Conservation (phyloP, 2,797 vertebrate species). For the Antrozous pallidus region DNA sequence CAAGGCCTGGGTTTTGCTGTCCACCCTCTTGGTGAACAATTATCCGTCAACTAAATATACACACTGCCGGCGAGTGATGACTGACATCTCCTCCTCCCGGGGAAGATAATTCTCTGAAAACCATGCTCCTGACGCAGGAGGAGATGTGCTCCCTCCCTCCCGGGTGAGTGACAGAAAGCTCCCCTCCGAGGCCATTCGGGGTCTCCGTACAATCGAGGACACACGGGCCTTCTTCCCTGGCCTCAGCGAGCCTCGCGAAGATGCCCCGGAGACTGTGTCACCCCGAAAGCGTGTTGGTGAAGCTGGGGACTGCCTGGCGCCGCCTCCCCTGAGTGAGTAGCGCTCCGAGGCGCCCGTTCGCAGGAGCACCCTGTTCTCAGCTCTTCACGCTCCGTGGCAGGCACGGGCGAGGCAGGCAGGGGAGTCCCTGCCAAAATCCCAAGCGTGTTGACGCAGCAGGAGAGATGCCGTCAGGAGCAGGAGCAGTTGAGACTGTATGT, state of each 20-base stretch:
- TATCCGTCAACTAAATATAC: neutral
- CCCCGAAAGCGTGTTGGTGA: conserved; percentile 56
- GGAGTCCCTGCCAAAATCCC: conserved; percentile 61
- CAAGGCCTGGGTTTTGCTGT: fast-evolving
- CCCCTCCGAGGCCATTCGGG: neutral
- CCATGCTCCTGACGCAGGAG: fast-evolving
- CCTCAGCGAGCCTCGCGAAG: conserved; percentile 1
- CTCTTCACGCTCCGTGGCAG: conserved; percentile 56
- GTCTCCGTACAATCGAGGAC: neutral
- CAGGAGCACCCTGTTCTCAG: conserved; percentile 70
- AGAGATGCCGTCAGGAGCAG: conserved; percentile 71
- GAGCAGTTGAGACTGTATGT: conserved; percentile 76
- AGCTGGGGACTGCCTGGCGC: conserved; percentile 58
- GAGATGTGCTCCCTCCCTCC: neutral
- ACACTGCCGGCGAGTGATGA: neutral
- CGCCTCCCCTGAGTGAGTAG: conserved; percentile 42
- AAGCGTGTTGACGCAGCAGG: conserved; percentile 34
- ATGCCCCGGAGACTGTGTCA: neutral
- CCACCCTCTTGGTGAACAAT: neutral
- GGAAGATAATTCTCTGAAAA: neutral
- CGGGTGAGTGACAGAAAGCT: neutral
- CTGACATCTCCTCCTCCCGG: neutral
- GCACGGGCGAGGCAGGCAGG: conserved; percentile 48
- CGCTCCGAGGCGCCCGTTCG: conserved; percentile 32
- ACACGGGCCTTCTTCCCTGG: conserved; percentile 32